A percentile compares a stretch with the other conserved stretches of the same genome.
Conservation (phyloP, 2,888 invertebrate genomes). For the Eupithecia inturbata region DNA sequence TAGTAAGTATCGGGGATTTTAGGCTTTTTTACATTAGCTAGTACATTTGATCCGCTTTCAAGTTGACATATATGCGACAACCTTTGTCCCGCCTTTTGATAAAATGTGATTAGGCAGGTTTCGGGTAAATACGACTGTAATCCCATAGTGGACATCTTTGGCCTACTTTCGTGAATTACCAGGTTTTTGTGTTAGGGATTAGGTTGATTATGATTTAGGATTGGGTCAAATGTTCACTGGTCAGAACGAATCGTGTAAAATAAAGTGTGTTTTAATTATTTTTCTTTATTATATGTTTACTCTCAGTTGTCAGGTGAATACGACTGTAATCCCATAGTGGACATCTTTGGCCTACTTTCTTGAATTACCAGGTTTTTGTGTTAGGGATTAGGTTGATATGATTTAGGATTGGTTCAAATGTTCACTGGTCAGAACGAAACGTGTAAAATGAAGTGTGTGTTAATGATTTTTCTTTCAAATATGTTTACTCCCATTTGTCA, state of each 20-base stretch:
- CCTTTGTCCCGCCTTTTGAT: neutral
- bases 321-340: conserved; percentile 6
- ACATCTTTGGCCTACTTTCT: neutral
- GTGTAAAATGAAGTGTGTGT: too few relatives aligned
- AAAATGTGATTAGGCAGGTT: conserved; percentile 1
- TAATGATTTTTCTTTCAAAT: too few relatives aligned
- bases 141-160: conserved; percentile 1
- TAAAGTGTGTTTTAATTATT: too few relatives aligned
- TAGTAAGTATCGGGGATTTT: neutral
- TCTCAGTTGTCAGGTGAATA: neutral
- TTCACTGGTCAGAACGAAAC: neutral
- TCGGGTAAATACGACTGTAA: conserved; percentile 8
- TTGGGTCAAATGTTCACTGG: neutral
- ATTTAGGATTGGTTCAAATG: neutral
- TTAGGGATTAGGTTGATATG: neutral
- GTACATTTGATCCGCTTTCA: neutral
- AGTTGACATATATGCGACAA: neutral
- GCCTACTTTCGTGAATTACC: conserved; percentile 1
- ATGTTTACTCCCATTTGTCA: too few relatives aligned
- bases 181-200: conserved; percentile 1
- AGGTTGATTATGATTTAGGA: neutral
- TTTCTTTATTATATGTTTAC: too few relatives aligned
- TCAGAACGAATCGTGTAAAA: neutral
- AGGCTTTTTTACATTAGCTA: neutral
- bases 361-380: conserved; percentile 7